Base-by-base conservation (phyloP, 1,140 invertebrate genomes). In the Drosophila oshimai region DNA sequence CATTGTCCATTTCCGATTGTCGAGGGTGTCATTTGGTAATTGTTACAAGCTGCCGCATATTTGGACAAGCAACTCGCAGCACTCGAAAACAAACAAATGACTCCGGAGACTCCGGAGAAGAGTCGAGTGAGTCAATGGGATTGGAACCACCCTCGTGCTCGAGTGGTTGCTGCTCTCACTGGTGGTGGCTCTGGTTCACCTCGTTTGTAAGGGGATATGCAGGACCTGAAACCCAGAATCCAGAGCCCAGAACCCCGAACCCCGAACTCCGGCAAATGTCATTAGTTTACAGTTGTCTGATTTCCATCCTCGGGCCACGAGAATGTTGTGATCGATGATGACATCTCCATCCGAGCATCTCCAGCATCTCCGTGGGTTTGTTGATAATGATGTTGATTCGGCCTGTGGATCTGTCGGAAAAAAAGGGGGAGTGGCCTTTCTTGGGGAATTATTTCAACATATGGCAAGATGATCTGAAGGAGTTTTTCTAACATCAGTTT, bases 21-120 rank as follows among this genome's bases (percentile, higher is more conserved):
- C 72, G 79, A 86, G 86, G 86, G 86, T 89, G 86, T 89, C 86
- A 89, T 89, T 89, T 89, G 72, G 86, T 89, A 89, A 89, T 89
- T 89, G 86, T 70, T 89, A 89, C 86, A 89, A 84, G 79, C 80
- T 84, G 79, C 79, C 79, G 80, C 79, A 86, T 84, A 84, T 84
- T 84, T 84, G 81, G 81, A 87, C 75, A 86, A 28, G 42, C 45
- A 42, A 22, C 49, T 55, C 75, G 42, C 62, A 62, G 57, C 61
- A 77, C 73, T 75, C 74, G 62, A 88, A 88, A 78, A 77, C 74
- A 88, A 78, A 84, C 74, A 87, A 88, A 88, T 83, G 64, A 74
- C 61, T 29, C 49, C 9, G 31, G 18, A 37, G 45, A 57, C 34
- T 37, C 50, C n/a, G n/a, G n/a, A n/a, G n/a, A n/a, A n/a, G 39